Evolutionary conservation across 2,113 vertebrate genomes (phyloP).

Genomic region (Leiothrix lutea): DNA sequence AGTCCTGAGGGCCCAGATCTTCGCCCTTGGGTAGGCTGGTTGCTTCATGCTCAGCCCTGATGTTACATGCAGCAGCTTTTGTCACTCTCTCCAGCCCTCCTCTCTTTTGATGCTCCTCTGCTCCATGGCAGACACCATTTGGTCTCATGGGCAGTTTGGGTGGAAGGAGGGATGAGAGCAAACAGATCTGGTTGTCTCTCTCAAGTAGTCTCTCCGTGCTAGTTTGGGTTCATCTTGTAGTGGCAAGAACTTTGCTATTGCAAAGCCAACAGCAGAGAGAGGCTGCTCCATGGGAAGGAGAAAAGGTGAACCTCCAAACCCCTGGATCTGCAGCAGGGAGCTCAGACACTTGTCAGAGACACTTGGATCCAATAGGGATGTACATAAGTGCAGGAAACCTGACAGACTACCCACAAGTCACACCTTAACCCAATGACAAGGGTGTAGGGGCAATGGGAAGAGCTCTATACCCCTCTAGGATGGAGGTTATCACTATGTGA

Average conservation of each 20-base stretch:
- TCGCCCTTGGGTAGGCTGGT: neutral
- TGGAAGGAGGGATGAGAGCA: neutral
- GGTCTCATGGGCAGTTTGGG: neutral
- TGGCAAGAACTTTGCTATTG: neutral
- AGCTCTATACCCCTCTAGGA: neutral
- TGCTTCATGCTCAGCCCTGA: neutral
- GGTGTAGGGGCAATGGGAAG: neutral
- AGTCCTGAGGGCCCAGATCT: neutral
- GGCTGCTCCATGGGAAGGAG: accelerated
- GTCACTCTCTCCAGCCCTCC: neutral
- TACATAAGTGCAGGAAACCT: neutral
- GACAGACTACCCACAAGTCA: neutral
- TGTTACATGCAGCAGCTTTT: neutral
- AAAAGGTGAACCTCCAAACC: neutral
- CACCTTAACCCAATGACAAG: neutral
- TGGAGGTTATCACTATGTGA: neutral
- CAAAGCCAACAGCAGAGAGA: neutral
- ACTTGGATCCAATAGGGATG: neutral
- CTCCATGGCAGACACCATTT: neutral
- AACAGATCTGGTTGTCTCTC: neutral
- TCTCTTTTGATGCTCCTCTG: neutral
- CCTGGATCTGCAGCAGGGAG: neutral
- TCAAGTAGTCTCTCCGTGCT: neutral
- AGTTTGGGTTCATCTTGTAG: neutral
- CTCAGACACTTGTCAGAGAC: neutral